phyloP scores from a whole-genome alignment of 1,140 invertebrate genomes.

The Condylostylus longicornis region DNA sequence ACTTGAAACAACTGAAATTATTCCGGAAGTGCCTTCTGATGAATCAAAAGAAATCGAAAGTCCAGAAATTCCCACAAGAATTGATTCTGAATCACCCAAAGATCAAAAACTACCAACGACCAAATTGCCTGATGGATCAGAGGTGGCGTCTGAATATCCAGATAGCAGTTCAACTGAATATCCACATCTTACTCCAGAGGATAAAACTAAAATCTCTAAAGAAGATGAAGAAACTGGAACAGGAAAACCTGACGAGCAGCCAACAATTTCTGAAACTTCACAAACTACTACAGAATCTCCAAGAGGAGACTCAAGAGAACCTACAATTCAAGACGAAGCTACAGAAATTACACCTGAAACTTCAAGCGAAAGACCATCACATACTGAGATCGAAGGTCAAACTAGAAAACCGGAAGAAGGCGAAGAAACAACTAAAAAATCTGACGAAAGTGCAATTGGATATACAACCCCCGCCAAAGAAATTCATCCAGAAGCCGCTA shows the following conservation, averaged over 20 bases:
- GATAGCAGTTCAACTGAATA: too few relatives aligned
- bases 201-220: not conserved
- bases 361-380: not conserved
- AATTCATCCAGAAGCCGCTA: too few relatives aligned
- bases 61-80: too few relatives aligned
- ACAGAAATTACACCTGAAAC: not conserved
- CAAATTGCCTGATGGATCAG: too few relatives aligned
- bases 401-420: too few relatives aligned
- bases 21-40: too few relatives aligned
- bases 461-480: too few relatives aligned
- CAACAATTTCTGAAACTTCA: not conserved
- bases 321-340: not conserved
- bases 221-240: slow-evolving; percentile 3
- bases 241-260: not conserved
- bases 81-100: too few relatives aligned
- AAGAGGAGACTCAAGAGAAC: slow-evolving; percentile 1
- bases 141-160: too few relatives aligned
- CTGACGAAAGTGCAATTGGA: not conserved
- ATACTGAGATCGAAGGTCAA: too few relatives aligned
- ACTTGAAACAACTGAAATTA: not conserved
- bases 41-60: not conserved
- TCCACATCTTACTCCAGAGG: not conserved
- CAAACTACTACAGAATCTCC: not conserved
- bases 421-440: not conserved
- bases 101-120: too few relatives aligned